Base-by-base conservation (phyloP, 2,113 vertebrate species). In the Tupaia tana region DNA sequence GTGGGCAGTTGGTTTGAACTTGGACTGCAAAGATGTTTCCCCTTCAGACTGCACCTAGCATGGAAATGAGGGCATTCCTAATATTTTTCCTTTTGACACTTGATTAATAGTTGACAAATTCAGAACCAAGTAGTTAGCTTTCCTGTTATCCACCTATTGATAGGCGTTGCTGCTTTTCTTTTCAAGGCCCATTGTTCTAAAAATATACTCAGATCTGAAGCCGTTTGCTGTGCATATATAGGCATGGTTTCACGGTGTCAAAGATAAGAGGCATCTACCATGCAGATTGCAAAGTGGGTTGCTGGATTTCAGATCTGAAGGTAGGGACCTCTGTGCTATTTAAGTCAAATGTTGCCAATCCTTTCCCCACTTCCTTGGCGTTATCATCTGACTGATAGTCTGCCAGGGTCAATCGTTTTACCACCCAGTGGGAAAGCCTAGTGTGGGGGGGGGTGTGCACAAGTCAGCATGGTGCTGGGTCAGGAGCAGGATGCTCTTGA, bases 201-300 rank as follows among this genome's bases (percentile, higher is more conserved):
- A 97, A 97, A 96, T 95, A 96, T 64, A 81, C 84, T 91, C 91
- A 88, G 83, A 94, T 96, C 92, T 95, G 94, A 96, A 91, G 89
- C 96, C 90, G 70, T 91, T 97, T 92, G 3, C 86, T 86, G 43
- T 96, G 96, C 93, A 89, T 66, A 87, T 66, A 80, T 27, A 84
- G 94, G 92, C 92, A 61, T 82, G 92, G 91, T 96, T 94, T 95
- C 80, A 61, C 89, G 93, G 91, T 93, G 79, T 95, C 96, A 91
- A 64, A 96, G 97, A 98, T 97, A 97, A 96, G 96, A 95, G 96
- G 95, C 91, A 85, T 96, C 97, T 98, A 97, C 96, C 84, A 82
- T 95, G 97, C 97, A 95, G 86, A 77, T 43, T 52, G 97, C 97
- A 98, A 79, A 84, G 27, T 63, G 13, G 52, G 96, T 92, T 86